A percentile compares a stretch with the other conserved stretches of the same genome.
Evolutionary conservation across 2,888 invertebrate genomes (phyloP).

Genomic region (Epinotia brunnichana): DNA sequence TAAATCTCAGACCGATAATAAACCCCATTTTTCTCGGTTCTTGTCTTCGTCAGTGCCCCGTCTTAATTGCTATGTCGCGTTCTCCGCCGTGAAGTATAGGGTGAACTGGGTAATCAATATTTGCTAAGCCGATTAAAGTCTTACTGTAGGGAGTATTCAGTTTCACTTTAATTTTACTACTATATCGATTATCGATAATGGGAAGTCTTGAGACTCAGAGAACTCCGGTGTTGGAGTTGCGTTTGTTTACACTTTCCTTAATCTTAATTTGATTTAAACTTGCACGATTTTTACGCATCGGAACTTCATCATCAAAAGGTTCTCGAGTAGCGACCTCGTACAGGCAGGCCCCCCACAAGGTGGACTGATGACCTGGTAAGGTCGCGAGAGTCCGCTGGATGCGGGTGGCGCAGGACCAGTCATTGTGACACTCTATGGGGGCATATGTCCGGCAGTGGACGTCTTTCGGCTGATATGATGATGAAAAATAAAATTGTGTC

Average conservation of each 20-base stretch:
- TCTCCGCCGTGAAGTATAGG: conserved; percentile 36
- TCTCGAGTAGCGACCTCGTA: too few species aligned
- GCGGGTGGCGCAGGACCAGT: too few species aligned
- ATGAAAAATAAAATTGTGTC: too few species aligned
- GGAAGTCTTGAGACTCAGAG: neutral
- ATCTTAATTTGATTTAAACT: too few species aligned
- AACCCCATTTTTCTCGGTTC: neutral
- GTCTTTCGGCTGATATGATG: too few species aligned
- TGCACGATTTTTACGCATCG: too few species aligned
- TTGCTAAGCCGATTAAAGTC: conserved; percentile 42
- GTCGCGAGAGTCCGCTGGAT: too few species aligned
- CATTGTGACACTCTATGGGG: too few species aligned
- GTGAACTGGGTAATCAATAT: conserved; percentile 39
- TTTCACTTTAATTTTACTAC: conserved; percentile 27
- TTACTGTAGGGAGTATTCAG: conserved; percentile 24
- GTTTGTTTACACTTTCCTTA: neutral
- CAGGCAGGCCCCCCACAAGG: too few species aligned
- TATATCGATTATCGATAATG: conserved; percentile 3
- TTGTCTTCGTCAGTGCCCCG: neutral
- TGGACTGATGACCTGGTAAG: too few species aligned
- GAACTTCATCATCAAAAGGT: too few species aligned
- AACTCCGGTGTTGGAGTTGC: neutral
- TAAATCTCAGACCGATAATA: neutral
- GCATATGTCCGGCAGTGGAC: too few species aligned
- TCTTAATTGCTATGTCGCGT: conserved; percentile 37